phyloP scores from a whole-genome alignment of 2,888 invertebrate species.

The Cheilosia variabilis region DNA sequence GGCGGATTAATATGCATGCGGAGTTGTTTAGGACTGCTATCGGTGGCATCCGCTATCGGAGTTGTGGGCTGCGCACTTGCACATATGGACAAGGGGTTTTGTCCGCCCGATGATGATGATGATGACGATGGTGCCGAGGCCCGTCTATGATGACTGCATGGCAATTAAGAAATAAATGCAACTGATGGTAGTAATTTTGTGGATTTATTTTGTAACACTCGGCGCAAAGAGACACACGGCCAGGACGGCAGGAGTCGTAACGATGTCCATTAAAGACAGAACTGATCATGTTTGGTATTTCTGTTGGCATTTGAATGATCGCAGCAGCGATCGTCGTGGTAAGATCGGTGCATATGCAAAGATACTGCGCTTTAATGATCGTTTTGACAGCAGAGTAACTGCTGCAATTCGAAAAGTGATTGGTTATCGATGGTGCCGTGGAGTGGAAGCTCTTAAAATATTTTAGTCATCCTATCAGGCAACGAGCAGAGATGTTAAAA shows the following conservation, averaged over 20 bases:
- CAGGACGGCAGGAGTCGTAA: constrained; percentile 41
- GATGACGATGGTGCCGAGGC: constrained; percentile 3
- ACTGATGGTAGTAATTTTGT: constrained; percentile 71
- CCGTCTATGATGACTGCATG: constrained; percentile 16
- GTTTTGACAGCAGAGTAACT: neutral
- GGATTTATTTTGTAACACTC: constrained; percentile 71
- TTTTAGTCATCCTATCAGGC: neutral
- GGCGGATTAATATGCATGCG: constrained; percentile 68
- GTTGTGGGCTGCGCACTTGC: constrained; percentile 34
- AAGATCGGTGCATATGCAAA: constrained; percentile 10
- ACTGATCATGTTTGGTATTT: constrained; percentile 55
- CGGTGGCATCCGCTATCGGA: constrained; percentile 7
- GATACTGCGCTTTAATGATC: neutral
- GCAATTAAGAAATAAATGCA: constrained; percentile 74
- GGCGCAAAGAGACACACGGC: constrained; percentile 1
- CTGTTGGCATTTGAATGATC: constrained; percentile 67
- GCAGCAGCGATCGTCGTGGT: neutral
- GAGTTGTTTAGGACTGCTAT: constrained; percentile 64
- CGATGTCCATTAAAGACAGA: constrained; percentile 54
- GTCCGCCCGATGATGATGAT: constrained; percentile 5
- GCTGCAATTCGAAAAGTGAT: constrained; percentile 2
- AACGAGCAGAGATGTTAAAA: no score
- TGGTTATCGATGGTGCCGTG: neutral
- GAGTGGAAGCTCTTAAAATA: neutral
- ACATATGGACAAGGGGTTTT: constrained; percentile 20